Conservation (phyloP, 2,113 vertebrate genomes). For the Halcyon senegalensis region DNA sequence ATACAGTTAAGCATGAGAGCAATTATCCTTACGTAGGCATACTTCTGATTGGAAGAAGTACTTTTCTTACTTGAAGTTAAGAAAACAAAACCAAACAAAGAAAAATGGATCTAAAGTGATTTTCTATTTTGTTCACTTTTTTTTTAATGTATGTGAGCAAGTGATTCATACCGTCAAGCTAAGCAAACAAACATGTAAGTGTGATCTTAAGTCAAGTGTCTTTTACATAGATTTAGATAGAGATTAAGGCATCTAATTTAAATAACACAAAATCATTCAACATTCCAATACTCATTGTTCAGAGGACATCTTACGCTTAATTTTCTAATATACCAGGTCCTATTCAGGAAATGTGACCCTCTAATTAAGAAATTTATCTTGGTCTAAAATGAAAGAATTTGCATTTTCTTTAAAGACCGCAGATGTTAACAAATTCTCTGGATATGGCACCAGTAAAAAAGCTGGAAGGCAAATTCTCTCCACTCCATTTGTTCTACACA, state of each 20-base stretch:
- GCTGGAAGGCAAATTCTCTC: conserved; percentile 72
- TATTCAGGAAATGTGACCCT: conserved; percentile 1
- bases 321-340: background rate
- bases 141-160: background rate
- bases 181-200: background rate
- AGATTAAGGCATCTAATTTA: background rate
- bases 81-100: background rate
- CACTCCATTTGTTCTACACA: conserved; percentile 75
- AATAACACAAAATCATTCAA: background rate
- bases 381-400: conserved; percentile 42
- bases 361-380: conserved; percentile 54
- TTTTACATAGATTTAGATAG: background rate
- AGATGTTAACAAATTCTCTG: conserved; percentile 66
- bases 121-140: background rate
- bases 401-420: conserved; percentile 59
- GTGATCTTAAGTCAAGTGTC: background rate
- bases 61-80: background rate
- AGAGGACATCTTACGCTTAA: background rate
- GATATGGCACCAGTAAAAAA: conserved; percentile 59
- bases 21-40: background rate
- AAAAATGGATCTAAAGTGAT: background rate
- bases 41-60: background rate
- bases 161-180: background rate
- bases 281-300: background rate
- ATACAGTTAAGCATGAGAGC: background rate